Conservation (phyloP, 2,888 invertebrate species). For the Portevinia maculata region DNA sequence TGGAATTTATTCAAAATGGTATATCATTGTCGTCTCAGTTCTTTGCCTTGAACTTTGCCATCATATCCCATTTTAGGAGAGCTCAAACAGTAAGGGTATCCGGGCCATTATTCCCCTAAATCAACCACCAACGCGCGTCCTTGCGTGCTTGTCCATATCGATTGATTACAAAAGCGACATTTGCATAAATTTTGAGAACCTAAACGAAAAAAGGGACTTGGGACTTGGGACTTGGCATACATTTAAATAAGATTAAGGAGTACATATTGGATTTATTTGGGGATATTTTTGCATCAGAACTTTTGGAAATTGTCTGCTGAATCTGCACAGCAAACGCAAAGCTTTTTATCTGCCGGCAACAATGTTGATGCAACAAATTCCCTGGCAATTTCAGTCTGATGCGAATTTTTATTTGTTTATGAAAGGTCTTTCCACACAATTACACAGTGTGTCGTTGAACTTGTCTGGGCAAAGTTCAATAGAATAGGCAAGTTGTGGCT, state of each 20-base stretch:
- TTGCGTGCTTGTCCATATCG: conserved; percentile 38
- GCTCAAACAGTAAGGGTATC: background rate
- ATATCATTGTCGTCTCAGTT: conserved; percentile 28
- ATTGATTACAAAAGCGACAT: conserved; percentile 50
- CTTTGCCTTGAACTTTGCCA: conserved; percentile 58
- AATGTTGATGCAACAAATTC: conserved; percentile 60
- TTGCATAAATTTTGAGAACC: conserved; percentile 30
- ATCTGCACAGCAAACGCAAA: conserved; percentile 50
- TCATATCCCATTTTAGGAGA: background rate
- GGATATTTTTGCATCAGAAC: background rate
- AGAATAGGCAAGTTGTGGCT: background rate
- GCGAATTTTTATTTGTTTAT: background rate
- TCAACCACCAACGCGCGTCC: conserved; percentile 6
- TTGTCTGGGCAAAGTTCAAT: conserved; percentile 34
- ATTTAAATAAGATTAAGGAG: conserved; percentile 3
- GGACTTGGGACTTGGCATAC: conserved; percentile 2
- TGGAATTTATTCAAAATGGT: conserved; percentile 21
- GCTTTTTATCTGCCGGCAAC: conserved; percentile 18
- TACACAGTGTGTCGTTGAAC: conserved; percentile 51
- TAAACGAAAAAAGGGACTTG: background rate
- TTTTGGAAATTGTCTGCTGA: conserved; percentile 42
- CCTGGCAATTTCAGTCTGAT: background rate
- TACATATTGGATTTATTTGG: too few species aligned
- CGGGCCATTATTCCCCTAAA: conserved; percentile 7
- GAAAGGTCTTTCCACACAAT: background rate